phyloP scores from a whole-genome alignment of 2,113 vertebrate species.

The Lethenteron camtschaticum region DNA sequence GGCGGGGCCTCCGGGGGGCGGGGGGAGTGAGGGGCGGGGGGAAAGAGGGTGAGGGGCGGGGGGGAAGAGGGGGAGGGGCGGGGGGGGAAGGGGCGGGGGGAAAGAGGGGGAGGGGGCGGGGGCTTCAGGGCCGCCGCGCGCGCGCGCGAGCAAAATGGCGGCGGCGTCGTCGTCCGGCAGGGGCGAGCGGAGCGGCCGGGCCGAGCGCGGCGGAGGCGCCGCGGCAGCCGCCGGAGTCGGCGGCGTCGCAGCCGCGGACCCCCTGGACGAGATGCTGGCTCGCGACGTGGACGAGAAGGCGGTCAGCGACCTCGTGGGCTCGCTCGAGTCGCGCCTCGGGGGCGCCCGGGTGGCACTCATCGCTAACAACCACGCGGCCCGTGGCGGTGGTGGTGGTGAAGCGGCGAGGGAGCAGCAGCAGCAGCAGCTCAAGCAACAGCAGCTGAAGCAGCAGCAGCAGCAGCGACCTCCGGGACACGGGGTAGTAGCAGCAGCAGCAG shows the following conservation, averaged over 20 bases:
- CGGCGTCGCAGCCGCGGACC: constrained; percentile 27
- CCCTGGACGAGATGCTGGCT: constrained; percentile 63
- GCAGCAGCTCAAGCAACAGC: too few relatives aligned
- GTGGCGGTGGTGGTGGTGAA: too few relatives aligned
- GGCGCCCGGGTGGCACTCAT: constrained; percentile 11
- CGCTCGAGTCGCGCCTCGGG: constrained; percentile 42
- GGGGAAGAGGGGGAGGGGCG: too few relatives aligned
- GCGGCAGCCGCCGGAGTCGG: background rate
- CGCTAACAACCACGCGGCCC: too few relatives aligned
- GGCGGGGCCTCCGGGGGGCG: background rate
- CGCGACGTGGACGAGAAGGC: constrained; percentile 63
- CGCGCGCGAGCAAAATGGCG: background rate
- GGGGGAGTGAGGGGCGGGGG: background rate
- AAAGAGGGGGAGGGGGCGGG: too few relatives aligned
- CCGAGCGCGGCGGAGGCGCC: background rate
- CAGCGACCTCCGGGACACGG: too few relatives aligned
- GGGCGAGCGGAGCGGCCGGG: constrained; percentile 1
- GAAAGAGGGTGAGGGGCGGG: background rate
- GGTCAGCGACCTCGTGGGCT: constrained; percentile 50
- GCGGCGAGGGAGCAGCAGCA: too few relatives aligned
- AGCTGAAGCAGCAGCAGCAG: too few relatives aligned
- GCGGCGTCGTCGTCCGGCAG: too few relatives aligned
- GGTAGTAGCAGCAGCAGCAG: too few relatives aligned
- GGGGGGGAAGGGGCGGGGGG: background rate
- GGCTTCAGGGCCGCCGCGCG: constrained; percentile 12